Evolutionary conservation across 1,140 invertebrate genomes (phyloP).

Genomic region (Drosophila mauritiana): DNA sequence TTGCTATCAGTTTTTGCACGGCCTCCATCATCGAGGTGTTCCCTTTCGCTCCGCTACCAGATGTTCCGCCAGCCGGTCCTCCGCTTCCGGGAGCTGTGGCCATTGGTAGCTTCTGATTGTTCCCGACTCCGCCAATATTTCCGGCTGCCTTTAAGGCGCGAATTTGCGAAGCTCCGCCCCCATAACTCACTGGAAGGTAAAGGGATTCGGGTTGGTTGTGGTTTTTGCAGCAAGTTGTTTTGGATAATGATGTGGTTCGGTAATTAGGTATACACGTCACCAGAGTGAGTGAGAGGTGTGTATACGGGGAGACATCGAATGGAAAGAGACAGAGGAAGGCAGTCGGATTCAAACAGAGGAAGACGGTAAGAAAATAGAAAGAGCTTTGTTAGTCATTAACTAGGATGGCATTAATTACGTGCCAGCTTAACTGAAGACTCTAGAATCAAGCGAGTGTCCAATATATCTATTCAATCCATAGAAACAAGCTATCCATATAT

Average conservation of each 20-base stretch:
- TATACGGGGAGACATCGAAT: slow-evolving; percentile 2
- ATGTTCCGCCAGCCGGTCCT: not conserved
- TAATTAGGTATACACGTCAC: not conserved
- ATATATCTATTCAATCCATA: not conserved
- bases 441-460: not conserved
- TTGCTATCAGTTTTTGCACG: slow-evolving; percentile 73
- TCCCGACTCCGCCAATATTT: not conserved
- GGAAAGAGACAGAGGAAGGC: slow-evolving; percentile 13
- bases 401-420: not conserved
- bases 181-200: slow-evolving; percentile 69
- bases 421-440: not conserved
- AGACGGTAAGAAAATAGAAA: slow-evolving; percentile 8
- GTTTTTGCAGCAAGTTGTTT: slow-evolving; percentile 4
- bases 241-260: slow-evolving; percentile 1
- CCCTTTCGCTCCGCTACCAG: slow-evolving; percentile 55
- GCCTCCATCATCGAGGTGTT: slow-evolving; percentile 83
- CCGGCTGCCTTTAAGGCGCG: slow-evolving; percentile 37
- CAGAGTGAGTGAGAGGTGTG: slow-evolving; percentile 3
- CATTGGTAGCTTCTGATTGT: slow-evolving; percentile 1
- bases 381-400: slow-evolving; percentile 9
- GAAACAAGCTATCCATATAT: not conserved
- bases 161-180: slow-evolving; percentile 27
- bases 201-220: slow-evolving; percentile 16
- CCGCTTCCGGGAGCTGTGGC: slow-evolving; percentile 5
- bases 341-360: not conserved